These are phyloP conservation scores for Caranx ignobilis DNA, from an alignment of 2,113 vertebrate species.

Conservation along the genomic window DNA sequence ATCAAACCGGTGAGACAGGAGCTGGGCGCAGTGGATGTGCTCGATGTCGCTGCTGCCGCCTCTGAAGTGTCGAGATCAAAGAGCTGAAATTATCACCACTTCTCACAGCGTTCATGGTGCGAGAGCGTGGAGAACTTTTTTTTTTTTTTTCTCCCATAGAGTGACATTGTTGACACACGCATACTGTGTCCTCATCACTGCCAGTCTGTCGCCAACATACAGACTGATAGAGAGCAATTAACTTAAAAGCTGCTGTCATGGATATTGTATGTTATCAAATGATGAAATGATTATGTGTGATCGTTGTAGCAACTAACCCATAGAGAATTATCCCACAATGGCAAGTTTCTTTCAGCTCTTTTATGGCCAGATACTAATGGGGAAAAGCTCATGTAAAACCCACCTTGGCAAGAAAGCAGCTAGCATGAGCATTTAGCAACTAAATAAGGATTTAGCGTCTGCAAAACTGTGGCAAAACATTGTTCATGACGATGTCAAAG, in stretches of 20 bases:
- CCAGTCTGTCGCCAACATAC: neutral
- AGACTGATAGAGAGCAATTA: neutral
- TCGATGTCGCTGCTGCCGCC: neutral
- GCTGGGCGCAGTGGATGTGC: neutral
- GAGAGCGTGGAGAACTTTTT: neutral
- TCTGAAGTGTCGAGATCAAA: slow-evolving; percentile 6
- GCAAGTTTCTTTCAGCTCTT: neutral
- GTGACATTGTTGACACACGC: neutral
- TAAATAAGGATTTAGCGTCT: neutral
- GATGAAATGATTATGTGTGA: neutral
- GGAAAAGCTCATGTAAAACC: neutral
- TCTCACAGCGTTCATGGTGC: neutral
- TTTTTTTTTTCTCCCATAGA: neutral
- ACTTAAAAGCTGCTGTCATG: neutral
- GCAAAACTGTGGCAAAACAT: too few relatives aligned
- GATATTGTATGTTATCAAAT: neutral
- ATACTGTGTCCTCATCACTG: neutral
- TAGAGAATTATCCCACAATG: neutral
- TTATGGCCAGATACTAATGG: neutral
- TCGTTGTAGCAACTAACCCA: neutral
- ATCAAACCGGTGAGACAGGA: neutral
- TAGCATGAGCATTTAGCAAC: neutral
- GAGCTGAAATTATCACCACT: neutral
- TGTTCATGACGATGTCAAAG: too few relatives aligned
- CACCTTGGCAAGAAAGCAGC: neutral